Base-by-base conservation (phyloP, 2,888 invertebrate species). In the Epirrita christyi region DNA sequence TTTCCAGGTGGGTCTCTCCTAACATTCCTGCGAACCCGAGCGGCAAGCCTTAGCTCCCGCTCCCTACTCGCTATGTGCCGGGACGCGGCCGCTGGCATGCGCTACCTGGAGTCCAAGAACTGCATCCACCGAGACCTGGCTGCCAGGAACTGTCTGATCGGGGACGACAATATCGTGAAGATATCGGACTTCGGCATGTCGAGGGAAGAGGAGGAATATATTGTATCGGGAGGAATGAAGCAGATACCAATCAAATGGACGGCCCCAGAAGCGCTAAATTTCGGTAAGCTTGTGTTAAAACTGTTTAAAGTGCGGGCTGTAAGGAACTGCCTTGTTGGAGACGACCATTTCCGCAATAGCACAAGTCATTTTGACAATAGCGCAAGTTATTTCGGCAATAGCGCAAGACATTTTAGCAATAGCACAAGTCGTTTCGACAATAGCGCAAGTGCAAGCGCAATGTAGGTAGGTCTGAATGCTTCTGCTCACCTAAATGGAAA, bases 181-280 rank as follows among this genome's bases (percentile, higher is more conserved):
- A 99, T 99, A 76, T 98, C 98, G 0, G 98, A 99, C 90, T 99
- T 98, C 91, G 98, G 98, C 66, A 99, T 99, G 98, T 98, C 98
- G 0, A 91, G 98, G 28, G 98, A 98, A 83, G 98, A 98, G 80
- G 97, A 98, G 82, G 98, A 98, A 82, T 99, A 99, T 75, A 98
- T 97, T 61, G 98, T 98, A 40, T 98, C 98, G 2, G 98, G 98
- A 71, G 98, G 98, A 34, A 97, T 98, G 97, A 98, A 99, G 87
- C 98, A 98, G 92, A 98, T 99, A 72, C 98, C 99, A 0, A 98
- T 99, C 61, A 99, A 99, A 86, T 99, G 99, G 99, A 99, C 98
- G 0, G 98, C 98, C 1, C 99, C 99, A 0, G 98, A 98, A 89
- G 98, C 98, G 2, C 92, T 98, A 9, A 98, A 98, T 87, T 98